phyloP scores from a whole-genome alignment of 2,888 invertebrate genomes.

The Mythimna ferrago region DNA sequence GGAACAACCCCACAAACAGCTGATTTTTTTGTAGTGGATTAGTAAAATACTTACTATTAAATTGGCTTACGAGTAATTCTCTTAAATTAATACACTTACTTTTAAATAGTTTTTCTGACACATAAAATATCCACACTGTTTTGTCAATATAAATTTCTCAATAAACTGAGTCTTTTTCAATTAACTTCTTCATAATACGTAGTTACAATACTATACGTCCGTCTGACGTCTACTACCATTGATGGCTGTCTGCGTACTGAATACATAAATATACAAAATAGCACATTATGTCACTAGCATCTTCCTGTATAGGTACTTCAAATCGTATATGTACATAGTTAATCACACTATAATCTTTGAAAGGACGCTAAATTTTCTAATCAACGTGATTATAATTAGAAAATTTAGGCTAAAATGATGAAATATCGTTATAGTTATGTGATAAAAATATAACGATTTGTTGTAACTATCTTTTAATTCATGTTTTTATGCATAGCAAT shows the following conservation, averaged over 20 bases:
- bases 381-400: background rate
- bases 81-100: constrained; percentile 23
- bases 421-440: background rate
- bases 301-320: background rate
- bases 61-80: background rate
- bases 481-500: no score
- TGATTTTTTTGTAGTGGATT: no score
- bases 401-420: background rate
- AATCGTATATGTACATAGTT: background rate
- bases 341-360: background rate
- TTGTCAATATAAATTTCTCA: background rate
- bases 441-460: background rate
- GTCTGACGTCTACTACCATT: constrained; percentile 6
- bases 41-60: no score
- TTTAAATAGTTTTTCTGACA: background rate
- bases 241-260: constrained; percentile 10
- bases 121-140: background rate
- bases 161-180: background rate
- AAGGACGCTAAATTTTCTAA: background rate
- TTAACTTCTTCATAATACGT: background rate
- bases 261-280: background rate
- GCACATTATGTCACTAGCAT: background rate
- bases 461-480: background rate
- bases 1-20: no score
- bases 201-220: no score